Conservation (phyloP, 2,113 vertebrate genomes). For the Pelobates fuscus region DNA sequence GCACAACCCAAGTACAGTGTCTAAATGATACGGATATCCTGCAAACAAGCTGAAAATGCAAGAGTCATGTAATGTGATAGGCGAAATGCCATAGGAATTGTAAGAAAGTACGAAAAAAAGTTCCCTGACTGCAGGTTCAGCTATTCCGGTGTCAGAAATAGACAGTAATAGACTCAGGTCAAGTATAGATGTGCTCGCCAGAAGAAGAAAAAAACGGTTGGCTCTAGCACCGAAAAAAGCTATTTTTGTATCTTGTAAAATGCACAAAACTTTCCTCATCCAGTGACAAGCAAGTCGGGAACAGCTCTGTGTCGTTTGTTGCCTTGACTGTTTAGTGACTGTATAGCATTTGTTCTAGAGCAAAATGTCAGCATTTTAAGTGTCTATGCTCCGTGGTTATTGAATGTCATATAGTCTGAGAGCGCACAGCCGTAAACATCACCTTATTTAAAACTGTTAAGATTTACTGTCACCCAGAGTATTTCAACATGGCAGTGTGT, state of each 20-base stretch:
- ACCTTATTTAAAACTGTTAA: not conserved
- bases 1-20: not conserved
- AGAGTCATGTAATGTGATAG: conserved; percentile 12
- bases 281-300: not conserved
- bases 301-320: conserved; percentile 5
- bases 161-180: not conserved
- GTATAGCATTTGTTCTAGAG: not conserved
- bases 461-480: too few species aligned
- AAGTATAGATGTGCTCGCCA: not conserved
- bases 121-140: conserved; percentile 6
- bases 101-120: conserved; percentile 1
- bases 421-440: not conserved
- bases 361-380: not conserved
- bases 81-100: conserved; percentile 5
- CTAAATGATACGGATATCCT: not conserved
- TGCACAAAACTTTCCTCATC: not conserved
- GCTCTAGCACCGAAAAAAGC: too few species aligned
- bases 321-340: conserved; percentile 13
- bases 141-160: conserved; percentile 16
- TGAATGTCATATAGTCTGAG: not conserved
- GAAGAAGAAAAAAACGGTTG: not conserved
- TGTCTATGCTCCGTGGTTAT: not conserved
- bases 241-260: not conserved
- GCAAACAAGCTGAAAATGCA: conserved; percentile 20
- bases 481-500: too few species aligned